phyloP scores from a whole-genome alignment of 1,140 invertebrate species.

The Drosophila bipectinata region DNA sequence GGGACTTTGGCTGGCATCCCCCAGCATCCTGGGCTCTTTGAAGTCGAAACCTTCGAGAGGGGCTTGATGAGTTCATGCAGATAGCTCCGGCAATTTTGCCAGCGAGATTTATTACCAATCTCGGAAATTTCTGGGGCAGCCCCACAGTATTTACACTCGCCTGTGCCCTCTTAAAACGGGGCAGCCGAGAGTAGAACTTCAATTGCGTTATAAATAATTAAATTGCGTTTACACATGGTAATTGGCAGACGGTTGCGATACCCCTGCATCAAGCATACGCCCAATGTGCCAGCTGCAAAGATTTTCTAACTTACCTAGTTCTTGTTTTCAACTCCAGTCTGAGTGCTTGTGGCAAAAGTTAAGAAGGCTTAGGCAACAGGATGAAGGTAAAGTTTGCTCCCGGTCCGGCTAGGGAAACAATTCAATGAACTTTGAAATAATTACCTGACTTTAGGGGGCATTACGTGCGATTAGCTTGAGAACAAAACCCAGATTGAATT shows the following conservation, averaged over 20 bases:
- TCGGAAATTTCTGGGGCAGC: slow-evolving; percentile 26
- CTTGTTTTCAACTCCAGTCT: not conserved
- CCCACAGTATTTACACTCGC: slow-evolving; percentile 29
- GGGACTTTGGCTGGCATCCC: not conserved
- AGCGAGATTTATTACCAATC: slow-evolving; percentile 33
- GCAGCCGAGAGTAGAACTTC: slow-evolving; percentile 49
- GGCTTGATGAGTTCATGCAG: slow-evolving; percentile 32
- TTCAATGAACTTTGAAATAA: slow-evolving; percentile 16
- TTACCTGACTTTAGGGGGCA: slow-evolving; percentile 24
- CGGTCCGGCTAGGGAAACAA: slow-evolving; percentile 2
- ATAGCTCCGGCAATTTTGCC: slow-evolving; percentile 30
- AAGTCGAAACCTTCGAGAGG: slow-evolving; percentile 35
- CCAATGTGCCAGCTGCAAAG: slow-evolving; percentile 5
- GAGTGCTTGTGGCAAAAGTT: not conserved
- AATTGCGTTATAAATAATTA: slow-evolving; percentile 70
- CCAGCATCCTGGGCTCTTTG: slow-evolving; percentile 35
- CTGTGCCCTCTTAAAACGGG: not conserved
- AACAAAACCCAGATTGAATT: slow-evolving; percentile 32
- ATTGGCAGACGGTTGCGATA: slow-evolving; percentile 41
- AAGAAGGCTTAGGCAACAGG: not conserved
- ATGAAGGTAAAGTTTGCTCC: not conserved
- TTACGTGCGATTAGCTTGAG: slow-evolving; percentile 29
- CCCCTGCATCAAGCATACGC: slow-evolving; percentile 10
- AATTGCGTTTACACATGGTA: slow-evolving; percentile 70
- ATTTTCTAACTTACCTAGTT: slow-evolving; percentile 21